Evolutionary conservation across 1,140 invertebrate genomes (phyloP).

Genomic region (Oryctes rhinoceros): DNA sequence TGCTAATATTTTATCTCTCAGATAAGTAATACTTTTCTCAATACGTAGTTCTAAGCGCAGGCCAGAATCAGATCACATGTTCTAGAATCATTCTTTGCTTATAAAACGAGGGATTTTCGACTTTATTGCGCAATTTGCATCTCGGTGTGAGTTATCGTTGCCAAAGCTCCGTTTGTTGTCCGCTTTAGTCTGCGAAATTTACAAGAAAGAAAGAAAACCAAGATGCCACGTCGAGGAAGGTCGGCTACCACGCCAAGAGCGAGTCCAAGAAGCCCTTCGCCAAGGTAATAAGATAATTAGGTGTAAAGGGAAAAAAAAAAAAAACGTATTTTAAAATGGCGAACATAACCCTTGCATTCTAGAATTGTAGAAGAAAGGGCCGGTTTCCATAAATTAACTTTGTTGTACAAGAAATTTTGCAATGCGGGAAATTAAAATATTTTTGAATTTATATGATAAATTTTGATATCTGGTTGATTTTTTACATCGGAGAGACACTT

Average conservation of each 20-base stretch:
- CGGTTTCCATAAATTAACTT: background rate
- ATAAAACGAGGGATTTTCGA: conserved; percentile 15
- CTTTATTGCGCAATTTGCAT: conserved; percentile 4
- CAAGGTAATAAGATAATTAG: background rate
- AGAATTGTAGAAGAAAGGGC: background rate
- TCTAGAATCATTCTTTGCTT: background rate
- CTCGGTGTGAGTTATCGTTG: background rate
- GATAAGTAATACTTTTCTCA: background rate
- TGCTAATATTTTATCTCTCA: background rate
- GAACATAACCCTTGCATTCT: background rate
- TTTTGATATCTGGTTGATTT: background rate
- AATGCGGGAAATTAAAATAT: background rate
- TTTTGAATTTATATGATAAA: background rate
- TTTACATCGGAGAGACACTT: background rate
- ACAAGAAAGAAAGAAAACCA: background rate
- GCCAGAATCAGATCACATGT: conserved; percentile 20
- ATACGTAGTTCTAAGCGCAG: background rate
- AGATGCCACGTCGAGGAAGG: conserved; percentile 12
- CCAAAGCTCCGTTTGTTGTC: background rate
- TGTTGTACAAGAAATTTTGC: background rate
- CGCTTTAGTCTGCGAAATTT: background rate
- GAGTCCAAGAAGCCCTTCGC: background rate
- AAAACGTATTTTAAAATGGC: background rate
- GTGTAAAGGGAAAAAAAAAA: too few species aligned
- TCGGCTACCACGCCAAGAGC: background rate